Percentiles rank a stretch among this genome's conserved stretches.
phyloP scores from a whole-genome alignment of 1,140 invertebrate genomes.

The Euura lappo region DNA sequence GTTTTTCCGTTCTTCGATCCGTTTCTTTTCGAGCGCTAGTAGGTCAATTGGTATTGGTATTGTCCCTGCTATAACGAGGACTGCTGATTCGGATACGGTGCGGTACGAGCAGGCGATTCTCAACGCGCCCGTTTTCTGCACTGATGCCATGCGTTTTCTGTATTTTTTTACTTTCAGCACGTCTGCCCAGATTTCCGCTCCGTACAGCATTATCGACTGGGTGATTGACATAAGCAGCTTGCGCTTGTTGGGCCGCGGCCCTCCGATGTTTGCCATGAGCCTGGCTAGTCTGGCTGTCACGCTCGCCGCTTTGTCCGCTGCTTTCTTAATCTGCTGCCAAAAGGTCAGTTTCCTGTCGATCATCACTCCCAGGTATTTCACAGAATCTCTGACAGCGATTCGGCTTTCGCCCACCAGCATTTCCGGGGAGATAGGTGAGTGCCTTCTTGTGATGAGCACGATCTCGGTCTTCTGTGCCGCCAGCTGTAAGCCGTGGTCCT shows the following conservation, averaged over 20 bases:
- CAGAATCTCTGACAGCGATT: too few relatives aligned
- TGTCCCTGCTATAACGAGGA: conserved; percentile 25
- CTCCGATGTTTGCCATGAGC: conserved; percentile 24
- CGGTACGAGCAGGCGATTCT: conserved; percentile 28
- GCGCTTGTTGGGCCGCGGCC: not conserved
- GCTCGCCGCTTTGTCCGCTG: conserved; percentile 15
- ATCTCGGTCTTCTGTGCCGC: not conserved
- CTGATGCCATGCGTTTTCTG: conserved; percentile 15
- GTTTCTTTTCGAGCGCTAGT: conserved; percentile 12
- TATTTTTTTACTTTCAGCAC: conserved; percentile 10
- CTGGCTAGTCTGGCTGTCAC: not conserved
- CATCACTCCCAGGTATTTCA: conserved; percentile 23
- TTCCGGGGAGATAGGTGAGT: too few relatives aligned
- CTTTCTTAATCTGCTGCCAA: conserved; percentile 16
- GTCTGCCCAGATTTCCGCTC: conserved; percentile 2
- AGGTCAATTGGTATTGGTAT: conserved; percentile 34
- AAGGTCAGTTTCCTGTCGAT: conserved; percentile 20
- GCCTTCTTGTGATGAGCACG: not conserved
- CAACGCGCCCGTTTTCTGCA: conserved; percentile 23
- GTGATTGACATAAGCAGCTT: conserved; percentile 8
- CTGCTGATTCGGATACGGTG: conserved; percentile 27
- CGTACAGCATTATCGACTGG: conserved; percentile 16
- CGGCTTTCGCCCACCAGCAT: too few relatives aligned
- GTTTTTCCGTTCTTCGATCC: not conserved
- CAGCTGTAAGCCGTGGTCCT: conserved; percentile 13